phyloP scores from a whole-genome alignment of 2,113 vertebrate species.

The Coregonus clupeaformis region DNA sequence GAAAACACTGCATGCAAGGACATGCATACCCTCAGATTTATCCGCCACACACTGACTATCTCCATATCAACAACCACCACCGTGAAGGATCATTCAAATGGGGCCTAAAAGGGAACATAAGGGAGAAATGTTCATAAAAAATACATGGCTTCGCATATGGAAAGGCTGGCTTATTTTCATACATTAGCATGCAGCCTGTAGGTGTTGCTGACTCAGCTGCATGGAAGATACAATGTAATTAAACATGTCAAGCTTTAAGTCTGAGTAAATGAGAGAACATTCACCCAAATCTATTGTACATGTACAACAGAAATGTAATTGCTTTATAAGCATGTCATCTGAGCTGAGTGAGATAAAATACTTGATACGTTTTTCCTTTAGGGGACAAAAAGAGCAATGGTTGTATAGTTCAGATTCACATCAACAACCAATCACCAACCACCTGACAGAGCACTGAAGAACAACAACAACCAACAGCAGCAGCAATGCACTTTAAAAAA shows the following conservation, averaged over 20 bases:
- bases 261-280: slow-evolving; percentile 1
- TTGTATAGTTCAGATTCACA: too few relatives aligned
- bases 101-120: too few relatives aligned
- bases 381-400: too few relatives aligned
- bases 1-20: too few relatives aligned
- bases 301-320: not conserved
- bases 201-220: slow-evolving; percentile 23
- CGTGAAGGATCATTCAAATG: too few relatives aligned
- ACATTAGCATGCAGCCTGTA: slow-evolving; percentile 27
- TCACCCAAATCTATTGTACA: not conserved
- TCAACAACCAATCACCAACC: too few relatives aligned
- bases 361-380: too few relatives aligned
- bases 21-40: too few relatives aligned
- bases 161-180: slow-evolving; percentile 34
- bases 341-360: slow-evolving; percentile 10
- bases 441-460: not conserved
- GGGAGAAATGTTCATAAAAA: slow-evolving; percentile 16
- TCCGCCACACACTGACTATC: too few relatives aligned
- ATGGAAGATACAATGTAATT: slow-evolving; percentile 31
- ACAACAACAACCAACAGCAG: not conserved
- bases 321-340: not conserved
- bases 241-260: slow-evolving; percentile 33
- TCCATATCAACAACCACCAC: too few relatives aligned
- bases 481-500: too few relatives aligned
- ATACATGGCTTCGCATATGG: slow-evolving; percentile 37